Percentiles rank a stretch among this genome's conserved stretches.
phyloP scores from a whole-genome alignment of 2,113 vertebrate species.

The Lepidothrix coronata region DNA sequence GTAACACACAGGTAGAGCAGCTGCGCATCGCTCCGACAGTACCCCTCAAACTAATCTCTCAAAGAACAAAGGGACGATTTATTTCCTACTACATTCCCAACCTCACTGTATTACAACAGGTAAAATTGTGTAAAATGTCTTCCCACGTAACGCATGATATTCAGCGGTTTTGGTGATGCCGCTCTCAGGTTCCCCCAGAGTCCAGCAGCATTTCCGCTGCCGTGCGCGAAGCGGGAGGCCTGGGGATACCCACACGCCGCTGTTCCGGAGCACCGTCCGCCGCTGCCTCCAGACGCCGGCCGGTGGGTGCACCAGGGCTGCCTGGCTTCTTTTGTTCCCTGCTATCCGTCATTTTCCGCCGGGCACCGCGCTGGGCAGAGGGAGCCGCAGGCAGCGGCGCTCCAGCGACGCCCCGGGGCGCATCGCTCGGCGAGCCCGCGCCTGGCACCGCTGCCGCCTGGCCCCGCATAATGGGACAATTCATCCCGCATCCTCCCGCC shows the following conservation, averaged over 20 bases:
- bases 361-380: background rate
- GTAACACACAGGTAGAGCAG: background rate
- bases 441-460: conserved; percentile 6
- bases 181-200: background rate
- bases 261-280: background rate
- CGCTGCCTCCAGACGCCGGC: background rate
- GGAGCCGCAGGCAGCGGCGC: background rate
- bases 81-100: background rate
- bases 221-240: background rate
- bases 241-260: background rate
- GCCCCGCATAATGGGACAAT: background rate
- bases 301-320: background rate
- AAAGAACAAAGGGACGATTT: conserved; percentile 5
- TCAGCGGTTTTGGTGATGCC: fast-evolving
- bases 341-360: background rate
- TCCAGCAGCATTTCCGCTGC: background rate
- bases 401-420: background rate
- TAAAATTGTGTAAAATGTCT: background rate
- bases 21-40: fast-evolving
- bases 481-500: background rate
- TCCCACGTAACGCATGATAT: background rate
- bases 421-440: background rate
- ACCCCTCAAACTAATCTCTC: background rate
- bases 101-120: background rate
- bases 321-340: conserved; percentile 39